phyloP scores from a whole-genome alignment of 2,888 invertebrate genomes.

The Anaspis maculata region DNA sequence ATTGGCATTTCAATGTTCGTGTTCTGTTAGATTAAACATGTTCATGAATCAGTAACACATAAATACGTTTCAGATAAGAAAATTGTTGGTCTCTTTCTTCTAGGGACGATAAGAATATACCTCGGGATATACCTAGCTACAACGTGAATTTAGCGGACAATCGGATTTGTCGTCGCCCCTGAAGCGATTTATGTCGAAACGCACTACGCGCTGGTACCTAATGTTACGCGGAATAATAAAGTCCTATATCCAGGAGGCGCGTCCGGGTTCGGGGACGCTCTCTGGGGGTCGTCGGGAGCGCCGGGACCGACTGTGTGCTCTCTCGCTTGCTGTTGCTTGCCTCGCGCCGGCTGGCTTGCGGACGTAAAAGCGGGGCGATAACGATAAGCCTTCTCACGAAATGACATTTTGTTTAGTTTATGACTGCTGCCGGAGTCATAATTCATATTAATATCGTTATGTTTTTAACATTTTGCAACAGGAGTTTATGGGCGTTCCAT shows the following conservation, averaged over 20 bases:
- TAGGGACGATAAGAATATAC: too few species aligned
- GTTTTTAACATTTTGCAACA: slow-evolving; percentile 24
- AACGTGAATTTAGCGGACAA: too few species aligned
- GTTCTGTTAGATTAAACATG: too few species aligned
- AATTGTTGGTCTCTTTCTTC: too few species aligned
- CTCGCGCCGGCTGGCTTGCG: slow-evolving; percentile 28
- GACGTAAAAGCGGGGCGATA: slow-evolving; percentile 37
- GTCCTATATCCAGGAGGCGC: slow-evolving; percentile 12
- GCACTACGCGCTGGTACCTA: slow-evolving; percentile 1
- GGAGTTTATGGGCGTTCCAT: slow-evolving; percentile 13
- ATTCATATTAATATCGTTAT: slow-evolving; percentile 39
- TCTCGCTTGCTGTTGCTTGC: slow-evolving; percentile 26
- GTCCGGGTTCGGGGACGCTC: too few species aligned
- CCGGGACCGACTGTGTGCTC: too few species aligned
- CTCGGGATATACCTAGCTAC: too few species aligned
- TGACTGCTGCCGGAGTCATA: slow-evolving; percentile 37
- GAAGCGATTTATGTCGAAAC: slow-evolving; percentile 4
- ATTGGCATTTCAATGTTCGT: too few species aligned
- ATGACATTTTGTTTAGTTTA: slow-evolving; percentile 42
- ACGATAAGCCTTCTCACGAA: slow-evolving; percentile 41
- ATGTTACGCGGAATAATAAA: slow-evolving; percentile 7
- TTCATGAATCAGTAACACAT: too few species aligned
- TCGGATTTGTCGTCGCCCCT: too few species aligned
- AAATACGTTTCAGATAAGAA: too few species aligned
- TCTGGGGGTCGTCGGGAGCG: slow-evolving; percentile 14